Percentiles rank a stretch among this genome's conserved stretches.
Conservation (phyloP, 2,888 invertebrate species). For the Pachliopta kotzebuea region DNA sequence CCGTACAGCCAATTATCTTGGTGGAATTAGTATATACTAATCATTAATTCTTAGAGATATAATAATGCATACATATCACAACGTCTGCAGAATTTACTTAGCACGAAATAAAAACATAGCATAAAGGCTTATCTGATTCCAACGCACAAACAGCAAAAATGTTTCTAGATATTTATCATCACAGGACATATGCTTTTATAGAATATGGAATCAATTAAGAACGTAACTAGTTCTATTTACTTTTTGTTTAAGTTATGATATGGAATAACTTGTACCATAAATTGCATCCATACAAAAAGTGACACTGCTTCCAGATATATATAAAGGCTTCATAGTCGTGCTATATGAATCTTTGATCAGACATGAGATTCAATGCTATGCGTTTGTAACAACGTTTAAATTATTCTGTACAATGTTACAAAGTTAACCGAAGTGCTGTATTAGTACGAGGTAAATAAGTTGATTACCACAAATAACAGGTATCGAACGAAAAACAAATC, state of each 20-base stretch:
- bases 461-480: conserved; percentile 19
- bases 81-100: neutral
- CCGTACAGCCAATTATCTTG: neutral
- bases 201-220: neutral
- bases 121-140: neutral
- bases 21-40: neutral
- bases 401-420: neutral
- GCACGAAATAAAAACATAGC: neutral
- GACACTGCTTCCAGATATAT: neutral
- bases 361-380: too few relatives aligned
- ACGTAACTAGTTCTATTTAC: conserved; percentile 1
- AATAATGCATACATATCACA: neutral
- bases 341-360: neutral
- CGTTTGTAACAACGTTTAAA: neutral
- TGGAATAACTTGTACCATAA: neutral
- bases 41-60: neutral
- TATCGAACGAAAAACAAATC: conserved; percentile 8
- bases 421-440: neutral
- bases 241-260: neutral
- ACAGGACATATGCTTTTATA: neutral
- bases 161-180: neutral
- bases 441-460: conserved; percentile 11
- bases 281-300: neutral
- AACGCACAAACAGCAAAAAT: neutral
- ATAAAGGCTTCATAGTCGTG: neutral